Evolutionary conservation across 2,888 invertebrate species (phyloP).

Genomic region (Idaea straminata): DNA sequence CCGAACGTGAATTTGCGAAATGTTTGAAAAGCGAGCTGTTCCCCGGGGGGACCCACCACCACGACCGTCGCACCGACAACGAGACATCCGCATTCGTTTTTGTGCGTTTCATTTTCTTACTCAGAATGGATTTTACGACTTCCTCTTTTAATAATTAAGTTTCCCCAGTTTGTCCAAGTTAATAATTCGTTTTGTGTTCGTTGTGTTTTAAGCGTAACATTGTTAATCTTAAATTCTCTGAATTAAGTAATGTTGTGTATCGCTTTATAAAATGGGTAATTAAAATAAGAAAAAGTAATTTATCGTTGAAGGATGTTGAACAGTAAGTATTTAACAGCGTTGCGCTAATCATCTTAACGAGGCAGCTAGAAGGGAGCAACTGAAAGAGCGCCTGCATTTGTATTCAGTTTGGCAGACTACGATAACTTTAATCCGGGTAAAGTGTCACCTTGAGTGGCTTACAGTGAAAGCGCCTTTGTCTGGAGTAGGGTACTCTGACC

Average conservation of each 20-base stretch:
- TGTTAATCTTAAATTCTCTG: background rate
- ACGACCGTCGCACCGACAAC: slow-evolving; percentile 24
- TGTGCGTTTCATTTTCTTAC: slow-evolving; percentile 57
- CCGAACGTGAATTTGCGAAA: slow-evolving; percentile 57
- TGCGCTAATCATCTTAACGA: slow-evolving; percentile 50
- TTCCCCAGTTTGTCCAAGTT: slow-evolving; percentile 37
- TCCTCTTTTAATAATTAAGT: slow-evolving; percentile 60
- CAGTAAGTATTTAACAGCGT: slow-evolving; percentile 18
- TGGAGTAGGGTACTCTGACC: slow-evolving; percentile 64
- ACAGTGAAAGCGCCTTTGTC: slow-evolving; percentile 74
- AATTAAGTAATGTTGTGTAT: background rate
- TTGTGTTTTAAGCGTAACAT: background rate
- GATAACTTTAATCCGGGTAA: slow-evolving; percentile 78
- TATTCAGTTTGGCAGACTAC: slow-evolving; percentile 77
- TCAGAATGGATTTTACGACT: slow-evolving; percentile 61
- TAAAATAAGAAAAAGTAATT: background rate
- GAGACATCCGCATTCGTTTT: slow-evolving; percentile 63
- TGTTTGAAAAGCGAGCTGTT: slow-evolving; percentile 48
- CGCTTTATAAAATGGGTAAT: background rate
- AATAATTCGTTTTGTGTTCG: slow-evolving; percentile 3
- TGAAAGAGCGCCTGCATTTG: slow-evolving; percentile 60
- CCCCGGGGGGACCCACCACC: slow-evolving; percentile 39
- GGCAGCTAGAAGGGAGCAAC: slow-evolving; percentile 45
- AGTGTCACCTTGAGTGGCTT: slow-evolving; percentile 78
- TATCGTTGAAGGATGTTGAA: background rate